These are phyloP conservation scores for Iguana delicatissima DNA, from an alignment of 2,797 vertebrate species.

Conservation along the genomic window DNA sequence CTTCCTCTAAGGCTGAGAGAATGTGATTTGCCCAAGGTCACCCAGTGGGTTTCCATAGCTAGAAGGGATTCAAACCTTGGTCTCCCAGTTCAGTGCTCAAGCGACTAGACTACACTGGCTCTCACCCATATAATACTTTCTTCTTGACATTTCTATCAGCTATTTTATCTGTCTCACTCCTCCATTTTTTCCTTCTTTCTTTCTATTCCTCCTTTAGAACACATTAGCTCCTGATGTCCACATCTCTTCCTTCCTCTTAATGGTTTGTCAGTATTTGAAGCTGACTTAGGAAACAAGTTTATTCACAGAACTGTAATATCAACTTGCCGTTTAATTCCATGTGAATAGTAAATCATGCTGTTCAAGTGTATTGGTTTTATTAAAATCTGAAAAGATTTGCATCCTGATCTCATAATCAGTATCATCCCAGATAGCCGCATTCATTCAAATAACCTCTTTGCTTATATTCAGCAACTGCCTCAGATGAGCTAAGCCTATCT, in stretches of 20 bases:
- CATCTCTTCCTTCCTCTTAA: background rate
- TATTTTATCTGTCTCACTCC: background rate
- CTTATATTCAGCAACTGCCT: background rate
- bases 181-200: background rate
- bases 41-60: too few relatives aligned
- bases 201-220: background rate
- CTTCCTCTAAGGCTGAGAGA: too few relatives aligned
- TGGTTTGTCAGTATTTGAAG: background rate
- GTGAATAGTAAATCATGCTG: background rate
- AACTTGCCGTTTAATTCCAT: background rate
- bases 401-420: background rate
- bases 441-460: background rate
- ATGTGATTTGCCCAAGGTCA: too few relatives aligned
- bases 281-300: background rate
- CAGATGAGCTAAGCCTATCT: background rate
- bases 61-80: too few relatives aligned
- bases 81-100: too few relatives aligned
- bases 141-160: background rate
- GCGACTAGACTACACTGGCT: too few relatives aligned
- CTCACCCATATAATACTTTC: background rate
- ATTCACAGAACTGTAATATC: background rate
- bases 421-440: background rate
- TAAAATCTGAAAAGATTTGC: background rate
- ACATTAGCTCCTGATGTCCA: background rate
- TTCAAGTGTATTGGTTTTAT: background rate